Evolutionary conservation across 2,113 vertebrate genomes (phyloP).

Genomic region (Neomonachus schauinslandi): DNA sequence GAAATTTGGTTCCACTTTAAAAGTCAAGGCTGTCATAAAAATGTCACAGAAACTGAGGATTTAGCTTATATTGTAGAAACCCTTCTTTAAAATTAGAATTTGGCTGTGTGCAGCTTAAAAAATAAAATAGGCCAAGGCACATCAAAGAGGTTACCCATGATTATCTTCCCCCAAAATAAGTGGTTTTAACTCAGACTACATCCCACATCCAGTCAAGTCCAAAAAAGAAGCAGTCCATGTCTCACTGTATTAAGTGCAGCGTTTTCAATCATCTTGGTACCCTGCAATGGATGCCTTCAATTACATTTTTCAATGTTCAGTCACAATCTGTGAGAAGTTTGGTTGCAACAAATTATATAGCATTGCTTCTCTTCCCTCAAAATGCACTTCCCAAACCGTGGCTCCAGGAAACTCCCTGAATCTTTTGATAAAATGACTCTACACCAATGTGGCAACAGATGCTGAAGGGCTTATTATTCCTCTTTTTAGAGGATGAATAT

Average conservation of each 20-base stretch:
- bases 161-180: constrained; percentile 59
- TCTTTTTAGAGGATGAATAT: not conserved
- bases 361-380: not conserved
- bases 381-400: not conserved
- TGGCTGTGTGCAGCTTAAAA: constrained; percentile 67
- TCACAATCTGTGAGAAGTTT: not conserved
- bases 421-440: not conserved
- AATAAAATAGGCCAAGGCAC: constrained; percentile 65
- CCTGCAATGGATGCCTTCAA: constrained; percentile 51
- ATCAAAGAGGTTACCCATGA: constrained; percentile 81
- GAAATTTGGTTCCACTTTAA: constrained; percentile 80
- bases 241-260: constrained; percentile 72
- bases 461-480: not conserved
- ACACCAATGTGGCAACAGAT: not conserved
- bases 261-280: constrained; percentile 58
- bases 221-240: constrained; percentile 69
- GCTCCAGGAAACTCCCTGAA: not conserved
- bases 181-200: constrained; percentile 62
- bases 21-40: constrained; percentile 72
- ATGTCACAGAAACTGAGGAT: not conserved
- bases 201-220: constrained; percentile 71
- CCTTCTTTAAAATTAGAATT: constrained; percentile 68
- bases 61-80: not conserved
- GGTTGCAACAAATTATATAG: not conserved
- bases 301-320: not conserved